Evolutionary conservation across 2,888 invertebrate genomes (phyloP), one percentile per base, ranked within the genome.

Genomic region (Leucophenga montana): DNA sequence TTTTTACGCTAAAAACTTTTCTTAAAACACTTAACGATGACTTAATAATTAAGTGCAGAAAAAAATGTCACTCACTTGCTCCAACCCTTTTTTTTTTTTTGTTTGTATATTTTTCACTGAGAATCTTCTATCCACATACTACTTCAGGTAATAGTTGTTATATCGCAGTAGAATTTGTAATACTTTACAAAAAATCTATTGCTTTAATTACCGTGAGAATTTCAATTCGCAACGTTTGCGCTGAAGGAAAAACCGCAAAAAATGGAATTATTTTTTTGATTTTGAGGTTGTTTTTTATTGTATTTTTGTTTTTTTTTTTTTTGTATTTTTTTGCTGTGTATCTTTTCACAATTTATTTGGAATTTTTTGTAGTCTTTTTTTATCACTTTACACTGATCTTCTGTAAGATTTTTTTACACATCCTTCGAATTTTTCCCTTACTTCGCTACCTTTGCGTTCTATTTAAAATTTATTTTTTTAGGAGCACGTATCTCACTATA

Each of bases 141-240:
- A 20, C 65, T 67, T 62, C 71, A 61, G 72, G 57, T 70, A 67
- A 75, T 73, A 18, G 31, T 65, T 71, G 54, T 67, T 16, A 53
- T 22, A 46, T 69, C 48, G 69, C 56, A 13, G 56, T 18, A 48
- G 20, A 50, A 48, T 66, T 66, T 66, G 31, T 16, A 39, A 33
- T 33, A 53, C 9, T 66, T 66, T 33, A 16, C 66, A 66, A 66
- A 53, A 20, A 48, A 61, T 39, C 59, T 46, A 48, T 62, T 61
- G 31, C 39, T 50, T 68, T 84, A 79, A 82, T 82, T 84, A 76
- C 70, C 81, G 81, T 82, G 81, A 83, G 81, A 82, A 80, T 73
- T 46, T 61, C 11, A 22, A 20, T 27, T 57, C 57, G 57, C 9
- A 39, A 39, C 11, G 39, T 39, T 56, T 56, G 20, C 56, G 56